phyloP scores from a whole-genome alignment of 2,797 vertebrate species.

The Acanthiza pusilla region DNA sequence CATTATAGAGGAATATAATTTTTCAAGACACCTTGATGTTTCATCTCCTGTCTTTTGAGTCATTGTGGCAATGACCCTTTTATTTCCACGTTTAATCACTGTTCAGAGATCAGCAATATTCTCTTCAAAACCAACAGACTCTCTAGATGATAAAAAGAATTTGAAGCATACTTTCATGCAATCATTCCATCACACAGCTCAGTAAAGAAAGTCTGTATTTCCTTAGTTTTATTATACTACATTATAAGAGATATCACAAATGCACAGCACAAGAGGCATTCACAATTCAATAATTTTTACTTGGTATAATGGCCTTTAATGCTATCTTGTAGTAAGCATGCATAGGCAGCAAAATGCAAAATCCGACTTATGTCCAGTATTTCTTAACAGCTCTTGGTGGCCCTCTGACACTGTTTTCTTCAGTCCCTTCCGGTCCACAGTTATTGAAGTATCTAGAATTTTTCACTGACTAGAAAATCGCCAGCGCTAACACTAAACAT shows the following conservation, averaged over 20 bases:
- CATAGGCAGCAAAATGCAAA: background rate
- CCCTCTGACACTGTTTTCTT: background rate
- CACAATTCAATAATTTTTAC: background rate
- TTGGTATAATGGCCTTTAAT: background rate
- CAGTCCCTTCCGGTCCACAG: background rate
- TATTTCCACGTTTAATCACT: background rate
- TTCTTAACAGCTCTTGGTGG: background rate
- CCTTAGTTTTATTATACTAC: background rate
- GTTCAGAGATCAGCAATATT: background rate
- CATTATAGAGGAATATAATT: background rate
- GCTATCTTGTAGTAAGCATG: background rate
- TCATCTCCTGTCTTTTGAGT: background rate
- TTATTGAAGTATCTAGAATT: background rate
- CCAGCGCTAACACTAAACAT: background rate
- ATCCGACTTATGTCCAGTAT: rapidly evolving
- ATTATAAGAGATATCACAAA: background rate
- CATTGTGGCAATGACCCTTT: background rate
- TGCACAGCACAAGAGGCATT: background rate
- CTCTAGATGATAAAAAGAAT: background rate
- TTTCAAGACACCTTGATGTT: background rate
- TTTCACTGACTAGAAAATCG: background rate
- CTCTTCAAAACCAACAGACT: background rate
- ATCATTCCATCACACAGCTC: background rate
- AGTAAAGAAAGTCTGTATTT: background rate
- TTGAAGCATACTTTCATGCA: background rate